These are phyloP conservation scores for Diacarnus erythraeanus DNA, from an alignment of 37 sponge, comb jelly and placozoan species.

Conservation along the genomic window DNA sequence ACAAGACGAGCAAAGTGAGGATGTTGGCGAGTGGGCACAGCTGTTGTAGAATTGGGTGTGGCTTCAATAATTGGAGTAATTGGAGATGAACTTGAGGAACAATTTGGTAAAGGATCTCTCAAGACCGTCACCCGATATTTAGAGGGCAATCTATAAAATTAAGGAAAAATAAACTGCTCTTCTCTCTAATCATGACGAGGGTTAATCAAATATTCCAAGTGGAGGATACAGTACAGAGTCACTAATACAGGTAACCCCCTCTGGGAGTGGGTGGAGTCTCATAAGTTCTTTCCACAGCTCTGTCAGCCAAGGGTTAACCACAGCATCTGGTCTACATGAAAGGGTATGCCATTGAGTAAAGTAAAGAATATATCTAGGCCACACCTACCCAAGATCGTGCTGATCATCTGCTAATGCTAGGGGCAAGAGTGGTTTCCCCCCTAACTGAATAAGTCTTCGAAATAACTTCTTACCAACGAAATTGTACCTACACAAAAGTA, in stretches of 20 bases:
- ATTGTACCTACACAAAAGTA: constrained; percentile 73
- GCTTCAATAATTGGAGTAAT: not conserved
- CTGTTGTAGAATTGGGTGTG: not conserved
- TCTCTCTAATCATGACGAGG: too few relatives aligned
- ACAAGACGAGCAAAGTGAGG: constrained; percentile 71
- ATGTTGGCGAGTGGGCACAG: constrained; percentile 6
- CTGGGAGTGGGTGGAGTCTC: constrained; percentile 75
- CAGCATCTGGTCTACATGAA: constrained; percentile 70
- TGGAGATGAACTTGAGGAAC: not conserved
- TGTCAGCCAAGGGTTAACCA: constrained; percentile 82
- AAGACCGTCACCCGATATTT: constrained; percentile 18
- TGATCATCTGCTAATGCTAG: constrained; percentile 94
- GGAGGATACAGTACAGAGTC: constrained; percentile 48
- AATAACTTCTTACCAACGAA: constrained; percentile 92
- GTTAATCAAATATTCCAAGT: too few relatives aligned
- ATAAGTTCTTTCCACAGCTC: constrained; percentile 62
- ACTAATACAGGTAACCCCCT: constrained; percentile 30
- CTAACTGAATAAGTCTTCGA: constrained; percentile 82
- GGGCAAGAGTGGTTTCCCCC: constrained; percentile 64
- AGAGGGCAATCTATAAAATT: constrained; percentile 34
- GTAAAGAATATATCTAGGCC: too few relatives aligned
- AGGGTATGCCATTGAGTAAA: not conserved
- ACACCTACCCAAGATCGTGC: constrained; percentile 87
- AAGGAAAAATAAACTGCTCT: too few relatives aligned
- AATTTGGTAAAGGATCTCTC: not conserved